phyloP scores from a whole-genome alignment of 2,797 vertebrate species.

The Hoplostethus atlanticus region DNA sequence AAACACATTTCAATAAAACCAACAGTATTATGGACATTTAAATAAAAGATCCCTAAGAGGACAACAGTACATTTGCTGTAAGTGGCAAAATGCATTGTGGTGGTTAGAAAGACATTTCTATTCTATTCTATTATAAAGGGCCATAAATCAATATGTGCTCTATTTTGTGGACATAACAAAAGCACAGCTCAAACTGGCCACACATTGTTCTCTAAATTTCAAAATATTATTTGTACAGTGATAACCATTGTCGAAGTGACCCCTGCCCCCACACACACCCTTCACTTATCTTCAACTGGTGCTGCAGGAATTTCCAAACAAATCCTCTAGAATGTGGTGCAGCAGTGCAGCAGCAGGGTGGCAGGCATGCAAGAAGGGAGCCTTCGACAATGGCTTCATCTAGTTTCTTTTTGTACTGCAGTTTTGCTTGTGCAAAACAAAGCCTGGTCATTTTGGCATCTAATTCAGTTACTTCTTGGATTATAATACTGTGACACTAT shows the following conservation, averaged over 20 bases:
- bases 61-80: background rate
- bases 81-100: background rate
- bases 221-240: background rate
- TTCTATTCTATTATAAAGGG: background rate
- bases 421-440: slow-evolving; percentile 2
- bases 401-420: background rate
- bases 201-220: background rate
- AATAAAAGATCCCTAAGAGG: background rate
- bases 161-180: background rate
- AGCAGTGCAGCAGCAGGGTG: slow-evolving; percentile 5
- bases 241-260: background rate
- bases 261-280: background rate
- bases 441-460: background rate
- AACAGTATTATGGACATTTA: background rate
- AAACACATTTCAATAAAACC: background rate
- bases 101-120: background rate
- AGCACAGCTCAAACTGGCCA: slow-evolving; percentile 9
- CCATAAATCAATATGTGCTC: background rate
- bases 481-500: background rate
- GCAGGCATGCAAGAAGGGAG: background rate
- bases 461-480: background rate
- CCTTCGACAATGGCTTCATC: background rate
- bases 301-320: background rate
- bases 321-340: slow-evolving; percentile 15
- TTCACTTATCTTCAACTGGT: background rate